A percentile compares a stretch with the other conserved stretches of the same genome.
Evolutionary conservation across 1,140 invertebrate species (phyloP).

Genomic region (Teleogryllus occipitalis): DNA sequence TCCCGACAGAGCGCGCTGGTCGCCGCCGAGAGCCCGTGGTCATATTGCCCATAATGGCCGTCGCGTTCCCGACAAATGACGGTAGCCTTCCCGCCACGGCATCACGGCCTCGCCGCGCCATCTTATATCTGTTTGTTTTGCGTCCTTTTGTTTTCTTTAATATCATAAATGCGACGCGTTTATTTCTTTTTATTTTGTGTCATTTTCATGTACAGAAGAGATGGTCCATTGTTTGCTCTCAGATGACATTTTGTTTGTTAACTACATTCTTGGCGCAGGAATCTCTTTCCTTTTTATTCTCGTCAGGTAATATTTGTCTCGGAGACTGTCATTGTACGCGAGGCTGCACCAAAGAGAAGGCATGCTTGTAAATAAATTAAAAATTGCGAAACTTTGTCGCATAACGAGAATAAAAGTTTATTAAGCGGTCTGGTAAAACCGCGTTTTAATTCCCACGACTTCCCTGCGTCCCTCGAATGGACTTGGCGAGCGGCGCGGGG

Average conservation of each 20-base stretch:
- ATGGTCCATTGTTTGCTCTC: neutral
- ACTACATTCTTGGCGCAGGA: neutral
- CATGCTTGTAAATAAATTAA: neutral
- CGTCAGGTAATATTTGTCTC: neutral
- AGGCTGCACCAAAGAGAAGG: neutral
- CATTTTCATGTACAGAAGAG: neutral
- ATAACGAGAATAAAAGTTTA: neutral
- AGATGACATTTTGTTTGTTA: neutral
- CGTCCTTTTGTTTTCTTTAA: neutral
- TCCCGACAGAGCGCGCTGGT: too few species aligned
- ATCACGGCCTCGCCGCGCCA: too few species aligned
- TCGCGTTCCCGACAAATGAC: too few species aligned
- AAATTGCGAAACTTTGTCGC: neutral
- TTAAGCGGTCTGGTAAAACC: neutral
- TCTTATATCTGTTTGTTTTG: neutral
- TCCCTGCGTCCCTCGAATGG: neutral
- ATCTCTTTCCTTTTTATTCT: neutral
- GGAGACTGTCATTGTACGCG: too few species aligned
- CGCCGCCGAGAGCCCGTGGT: too few species aligned
- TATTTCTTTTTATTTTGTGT: neutral
- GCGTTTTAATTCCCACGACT: neutral
- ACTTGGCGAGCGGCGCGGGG: too few species aligned
- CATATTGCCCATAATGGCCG: too few species aligned
- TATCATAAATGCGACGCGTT: neutral
- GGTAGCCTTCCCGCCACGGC: too few species aligned